phyloP scores from a whole-genome alignment of 2,797 vertebrate species.

The Valencia hispanica region DNA sequence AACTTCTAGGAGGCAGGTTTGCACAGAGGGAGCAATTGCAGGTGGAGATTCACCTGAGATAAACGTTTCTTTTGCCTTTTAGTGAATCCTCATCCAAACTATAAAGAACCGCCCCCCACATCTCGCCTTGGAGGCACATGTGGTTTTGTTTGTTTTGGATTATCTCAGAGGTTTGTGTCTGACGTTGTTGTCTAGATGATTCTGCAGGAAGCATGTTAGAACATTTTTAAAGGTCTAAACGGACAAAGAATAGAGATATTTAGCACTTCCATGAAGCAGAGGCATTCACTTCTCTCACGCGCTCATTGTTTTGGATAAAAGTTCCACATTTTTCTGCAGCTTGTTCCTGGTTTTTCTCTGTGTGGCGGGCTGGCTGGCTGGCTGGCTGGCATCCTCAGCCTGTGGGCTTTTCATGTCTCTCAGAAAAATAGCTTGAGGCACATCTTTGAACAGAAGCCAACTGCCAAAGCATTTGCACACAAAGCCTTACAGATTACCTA shows the following conservation, averaged over 20 bases:
- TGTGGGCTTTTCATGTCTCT: slow-evolving; percentile 42
- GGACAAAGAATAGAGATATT: slow-evolving; percentile 12
- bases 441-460: slow-evolving; percentile 68
- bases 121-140: slow-evolving; percentile 5
- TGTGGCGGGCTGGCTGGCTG: slow-evolving; percentile 28
- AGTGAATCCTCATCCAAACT: not conserved
- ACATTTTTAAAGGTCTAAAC: not conserved
- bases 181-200: not conserved
- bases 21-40: slow-evolving; percentile 14
- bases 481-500: not conserved
- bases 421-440: slow-evolving; percentile 69
- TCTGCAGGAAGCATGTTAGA: not conserved
- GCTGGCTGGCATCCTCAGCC: slow-evolving; percentile 40
- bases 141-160: slow-evolving; percentile 17
- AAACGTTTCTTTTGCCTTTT: not conserved
- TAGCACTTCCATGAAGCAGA: slow-evolving; percentile 23
- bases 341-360: slow-evolving; percentile 69
- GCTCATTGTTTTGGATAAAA: slow-evolving; percentile 55
- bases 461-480: slow-evolving; percentile 39
- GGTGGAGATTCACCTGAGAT: not conserved
- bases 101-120: not conserved
- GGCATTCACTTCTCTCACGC: slow-evolving; percentile 38
- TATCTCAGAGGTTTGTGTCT: slow-evolving; percentile 12
- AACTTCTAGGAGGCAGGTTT: not conserved
- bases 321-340: slow-evolving; percentile 66